Evolutionary conservation across 92 coral and sea anemone species (phyloP), one percentile per base, ranked within the genome.

Genomic region (Epizoanthus scotinus): DNA sequence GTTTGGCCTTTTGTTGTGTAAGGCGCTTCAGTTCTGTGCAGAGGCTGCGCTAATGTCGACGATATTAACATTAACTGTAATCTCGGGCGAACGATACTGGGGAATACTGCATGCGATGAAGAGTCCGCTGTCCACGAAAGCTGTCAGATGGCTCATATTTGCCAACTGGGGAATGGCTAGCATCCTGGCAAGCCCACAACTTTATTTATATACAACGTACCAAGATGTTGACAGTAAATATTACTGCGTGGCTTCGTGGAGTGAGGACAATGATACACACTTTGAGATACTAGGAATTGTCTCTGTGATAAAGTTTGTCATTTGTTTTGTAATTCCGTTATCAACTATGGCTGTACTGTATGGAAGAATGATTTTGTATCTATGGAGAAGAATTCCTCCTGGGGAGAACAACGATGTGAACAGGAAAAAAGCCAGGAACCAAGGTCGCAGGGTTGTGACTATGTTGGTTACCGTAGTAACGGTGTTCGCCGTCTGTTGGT

Each of bases 401-500:
- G 81, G 81, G 12, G 81, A 75, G 26, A 67, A 75, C 57, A 75
- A 75, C 52, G 81, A 59, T 6, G 8, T 49, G 15, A 75, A 75
- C 31, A 75, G 47, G 4, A 75, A 22, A 54, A 75, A 59, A 25
- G 81, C 81, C 17, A 75, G 67, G 19, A 21, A 36, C 0, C 81
- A 75, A 38, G 55, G 81, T 2, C 67, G 49, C 4, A 59, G 63
- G 49, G 81, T 75, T 21, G 81, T 75, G 24, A 75, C 58, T 3
- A 75, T 75, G 81, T 34, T 75, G 15, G 81, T 59, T 75, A 59
- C 68, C 81, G 81, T 75, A 68, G 81, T 75, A 75, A 75, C 57
- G 12, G 81, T 54, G 5, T 75, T 75, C 18, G 81, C 81, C 1
- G 27, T 59, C 34, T 75, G 81, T 60, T 75, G 81, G 81, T 60